phyloP scores from a whole-genome alignment of 2,113 vertebrate species.

The Sphyrna mokarran region DNA sequence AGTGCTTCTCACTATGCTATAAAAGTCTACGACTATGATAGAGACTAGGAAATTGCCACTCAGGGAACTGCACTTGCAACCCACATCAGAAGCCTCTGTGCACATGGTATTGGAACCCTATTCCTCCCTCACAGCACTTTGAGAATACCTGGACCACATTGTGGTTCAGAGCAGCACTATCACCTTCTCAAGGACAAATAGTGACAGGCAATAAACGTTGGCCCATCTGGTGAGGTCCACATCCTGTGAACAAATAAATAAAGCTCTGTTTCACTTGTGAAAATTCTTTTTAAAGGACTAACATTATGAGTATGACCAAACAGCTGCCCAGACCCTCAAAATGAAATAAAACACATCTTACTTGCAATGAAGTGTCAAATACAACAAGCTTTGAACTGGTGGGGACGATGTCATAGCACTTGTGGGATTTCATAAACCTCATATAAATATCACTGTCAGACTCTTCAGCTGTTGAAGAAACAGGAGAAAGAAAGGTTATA shows the following conservation, averaged over 20 bases:
- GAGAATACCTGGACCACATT: no score
- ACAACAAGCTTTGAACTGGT: conserved; percentile 97
- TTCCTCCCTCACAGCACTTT: no score
- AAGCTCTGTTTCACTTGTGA: background rate
- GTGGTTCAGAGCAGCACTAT: no score
- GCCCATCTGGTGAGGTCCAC: no score
- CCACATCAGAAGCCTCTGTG: background rate
- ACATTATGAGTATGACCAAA: background rate
- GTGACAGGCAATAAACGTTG: no score
- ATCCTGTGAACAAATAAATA: no score
- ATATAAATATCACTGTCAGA: conserved; percentile 92
- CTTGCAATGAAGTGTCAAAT: conserved; percentile 93
- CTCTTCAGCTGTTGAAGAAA: conserved; percentile 66
- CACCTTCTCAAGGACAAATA: no score
- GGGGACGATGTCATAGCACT: conserved; percentile 95
- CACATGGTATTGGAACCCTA: background rate
- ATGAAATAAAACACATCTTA: conserved; percentile 50
- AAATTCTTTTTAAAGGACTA: background rate
- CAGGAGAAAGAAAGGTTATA: conserved; percentile 41
- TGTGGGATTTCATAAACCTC: conserved; percentile 96
- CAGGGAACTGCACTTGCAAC: background rate
- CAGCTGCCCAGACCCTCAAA: background rate
- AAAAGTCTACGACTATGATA: no score
- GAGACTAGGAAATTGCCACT: background rate
- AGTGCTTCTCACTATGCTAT: no score